phyloP scores from a whole-genome alignment of 2,888 invertebrate species.

The Erebia aethiops region DNA sequence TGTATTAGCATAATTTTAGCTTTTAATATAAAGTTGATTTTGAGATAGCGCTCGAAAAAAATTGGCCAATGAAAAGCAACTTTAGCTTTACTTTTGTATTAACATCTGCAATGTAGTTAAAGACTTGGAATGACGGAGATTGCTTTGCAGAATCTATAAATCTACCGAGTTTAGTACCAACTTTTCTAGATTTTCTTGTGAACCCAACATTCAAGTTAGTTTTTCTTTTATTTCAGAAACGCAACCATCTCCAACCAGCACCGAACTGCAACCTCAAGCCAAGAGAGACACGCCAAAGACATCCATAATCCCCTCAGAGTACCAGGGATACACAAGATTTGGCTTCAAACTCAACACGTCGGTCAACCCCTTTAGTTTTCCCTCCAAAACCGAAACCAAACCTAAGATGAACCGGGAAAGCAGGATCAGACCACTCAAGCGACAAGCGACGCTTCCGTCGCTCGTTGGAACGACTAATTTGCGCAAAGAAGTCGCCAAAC shows the following conservation, averaged over 20 bases:
- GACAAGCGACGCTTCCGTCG: constrained; percentile 53
- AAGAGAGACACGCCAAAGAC: constrained; percentile 53
- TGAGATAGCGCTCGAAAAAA: no score
- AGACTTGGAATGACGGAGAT: no score
- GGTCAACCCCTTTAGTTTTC: constrained; percentile 67
- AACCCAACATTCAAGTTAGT: not conserved
- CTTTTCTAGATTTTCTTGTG: no score
- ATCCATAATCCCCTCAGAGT: constrained; percentile 50
- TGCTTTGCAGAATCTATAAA: no score
- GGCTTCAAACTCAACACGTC: constrained; percentile 76
- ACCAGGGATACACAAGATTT: constrained; percentile 70
- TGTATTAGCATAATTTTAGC: no score
- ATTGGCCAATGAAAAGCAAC: no score
- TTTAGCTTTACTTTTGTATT: no score
- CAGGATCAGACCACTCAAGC: constrained; percentile 31
- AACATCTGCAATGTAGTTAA: no score
- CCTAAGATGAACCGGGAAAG: constrained; percentile 39
- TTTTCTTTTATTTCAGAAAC: constrained; percentile 41
- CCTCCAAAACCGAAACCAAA: constrained; percentile 49
- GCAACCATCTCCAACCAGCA: constrained; percentile 40
- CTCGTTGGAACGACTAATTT: constrained; percentile 51
- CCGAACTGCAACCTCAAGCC: constrained; percentile 37
- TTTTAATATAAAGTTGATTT: no score
- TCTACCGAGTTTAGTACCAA: no score
- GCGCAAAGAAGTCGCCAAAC: constrained; percentile 60